Base-by-base conservation (phyloP, 2,113 vertebrate genomes). In the Brevimyrus niger region DNA sequence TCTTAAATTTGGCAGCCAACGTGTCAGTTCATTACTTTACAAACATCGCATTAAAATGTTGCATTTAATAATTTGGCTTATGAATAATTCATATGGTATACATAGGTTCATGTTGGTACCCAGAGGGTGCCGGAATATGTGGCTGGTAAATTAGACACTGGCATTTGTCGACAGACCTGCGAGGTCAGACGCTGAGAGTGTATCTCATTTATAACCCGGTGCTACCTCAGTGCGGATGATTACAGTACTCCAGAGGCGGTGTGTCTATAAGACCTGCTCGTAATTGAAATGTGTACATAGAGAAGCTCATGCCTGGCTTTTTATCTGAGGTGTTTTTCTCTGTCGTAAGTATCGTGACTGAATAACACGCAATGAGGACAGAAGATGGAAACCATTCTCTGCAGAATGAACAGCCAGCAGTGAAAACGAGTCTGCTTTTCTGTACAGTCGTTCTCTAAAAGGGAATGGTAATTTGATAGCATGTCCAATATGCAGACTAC, bases 211-310 rank as follows among this genome's bases (percentile, higher is more conserved):
- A 88, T 80, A 88, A 38, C n/a, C 88, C 3, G 19, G 27, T 88
- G 31, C 48, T 42, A 80, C 87, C 23, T 46, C 48, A 15, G 15
- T 17, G 3, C 65, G 53, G 47, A 51, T 21, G 31, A 88, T 73
- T 50, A 35, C 50, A 42, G 17, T 82, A 27, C 31, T 55, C 51
- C 10, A 21, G 23, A 2, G 7, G 5, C 38, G 38, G 76, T 55
- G 58, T 73, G 23, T 89, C 35, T 38, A 11, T 35, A 51, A 82
- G 4, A 86, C 44, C 31, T 17, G 9, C 46, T 73, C 8, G 4
- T 86, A 89, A 89, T 87, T 89, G 89, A 89, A 89, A 86, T 86
- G 42, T 58, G 17, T 73, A 46, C 5, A 10, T 50, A 50, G 23
- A 55, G 53, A 89, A 46, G 46, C 83, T 65, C 65, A 86, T 23